Conservation (phyloP, 1,140 invertebrate genomes). For the Micrasema minimum region DNA sequence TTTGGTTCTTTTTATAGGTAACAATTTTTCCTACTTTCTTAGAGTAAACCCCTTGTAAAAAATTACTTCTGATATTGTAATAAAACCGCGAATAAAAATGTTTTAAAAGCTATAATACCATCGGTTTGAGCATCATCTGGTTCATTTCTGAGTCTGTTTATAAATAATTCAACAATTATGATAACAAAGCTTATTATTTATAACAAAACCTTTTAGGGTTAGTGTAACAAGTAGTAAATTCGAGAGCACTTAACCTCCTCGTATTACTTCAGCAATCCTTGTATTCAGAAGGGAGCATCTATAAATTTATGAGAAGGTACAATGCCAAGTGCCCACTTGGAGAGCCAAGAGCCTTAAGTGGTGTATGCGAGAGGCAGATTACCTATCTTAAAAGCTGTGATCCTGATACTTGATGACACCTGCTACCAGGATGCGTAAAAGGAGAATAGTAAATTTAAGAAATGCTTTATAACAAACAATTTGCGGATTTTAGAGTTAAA, state of each 20-base stretch:
- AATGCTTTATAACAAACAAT: too few species aligned
- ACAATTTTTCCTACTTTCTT: too few species aligned
- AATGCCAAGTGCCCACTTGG: background rate
- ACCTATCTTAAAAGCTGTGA: constrained; percentile 49
- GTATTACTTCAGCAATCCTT: constrained; percentile 9
- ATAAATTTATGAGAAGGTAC: background rate
- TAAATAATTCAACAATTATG: background rate
- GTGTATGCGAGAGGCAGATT: constrained; percentile 4
- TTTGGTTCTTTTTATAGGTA: too few species aligned
- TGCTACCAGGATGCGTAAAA: constrained; percentile 10
- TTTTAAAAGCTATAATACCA: too few species aligned
- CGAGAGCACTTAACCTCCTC: constrained; percentile 19
- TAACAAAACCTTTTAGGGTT: background rate
- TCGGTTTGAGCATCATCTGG: background rate
- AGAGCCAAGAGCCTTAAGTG: constrained; percentile 4
- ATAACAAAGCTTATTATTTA: background rate
- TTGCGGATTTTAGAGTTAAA: too few species aligned
- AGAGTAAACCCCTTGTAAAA: too few species aligned
- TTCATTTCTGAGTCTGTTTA: background rate
- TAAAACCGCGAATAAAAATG: too few species aligned
- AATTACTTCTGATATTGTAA: too few species aligned
- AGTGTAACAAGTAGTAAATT: constrained; percentile 17
- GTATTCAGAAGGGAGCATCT: background rate
- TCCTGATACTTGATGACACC: background rate
- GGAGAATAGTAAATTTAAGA: too few species aligned